These are phyloP conservation scores for Philotrypesis tridentata DNA, from an alignment of 1,140 invertebrate species.

Conservation along the genomic window DNA sequence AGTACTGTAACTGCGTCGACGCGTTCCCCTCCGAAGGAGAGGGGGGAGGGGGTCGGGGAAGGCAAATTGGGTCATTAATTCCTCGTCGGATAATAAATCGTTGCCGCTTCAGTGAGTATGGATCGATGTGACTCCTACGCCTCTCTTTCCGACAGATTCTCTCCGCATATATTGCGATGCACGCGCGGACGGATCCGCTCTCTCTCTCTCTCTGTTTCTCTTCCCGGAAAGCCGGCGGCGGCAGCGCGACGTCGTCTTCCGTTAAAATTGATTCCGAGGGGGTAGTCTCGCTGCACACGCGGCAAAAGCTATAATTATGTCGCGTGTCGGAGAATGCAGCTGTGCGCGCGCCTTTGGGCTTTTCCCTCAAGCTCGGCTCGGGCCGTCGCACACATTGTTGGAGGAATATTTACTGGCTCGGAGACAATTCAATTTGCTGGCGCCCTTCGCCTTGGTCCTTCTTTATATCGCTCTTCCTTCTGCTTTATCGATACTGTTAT, in stretches of 20 bases:
- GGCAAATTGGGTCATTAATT: slow-evolving; percentile 48
- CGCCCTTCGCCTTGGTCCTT: too few species aligned
- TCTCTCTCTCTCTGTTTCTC: too few species aligned
- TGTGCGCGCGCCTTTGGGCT: not conserved
- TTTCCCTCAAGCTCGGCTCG: not conserved
- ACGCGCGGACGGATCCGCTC: not conserved
- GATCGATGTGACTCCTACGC: slow-evolving; percentile 26
- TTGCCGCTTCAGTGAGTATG: slow-evolving; percentile 24
- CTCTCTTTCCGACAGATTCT: not conserved
- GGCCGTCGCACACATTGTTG: not conserved
- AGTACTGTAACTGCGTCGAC: not conserved
- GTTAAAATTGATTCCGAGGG: slow-evolving; percentile 18
- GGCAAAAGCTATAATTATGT: not conserved
- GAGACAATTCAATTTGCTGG: not conserved
- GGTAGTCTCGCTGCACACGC: not conserved
- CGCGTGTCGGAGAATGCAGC: slow-evolving; percentile 1
- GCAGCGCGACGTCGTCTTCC: not conserved
- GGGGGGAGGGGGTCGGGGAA: not conserved
- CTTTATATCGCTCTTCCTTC: not conserved
- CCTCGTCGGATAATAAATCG: slow-evolving; percentile 42
- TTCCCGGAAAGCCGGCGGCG: not conserved
- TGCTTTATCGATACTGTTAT: too few species aligned
- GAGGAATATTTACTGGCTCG: not conserved
- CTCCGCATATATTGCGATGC: not conserved
- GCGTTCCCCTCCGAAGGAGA: not conserved